Percentiles rank a stretch among this genome's conserved stretches.
These are phyloP conservation scores for Aramus guarauna DNA, from an alignment of 2,113 vertebrate species.

Conservation along the genomic window DNA sequence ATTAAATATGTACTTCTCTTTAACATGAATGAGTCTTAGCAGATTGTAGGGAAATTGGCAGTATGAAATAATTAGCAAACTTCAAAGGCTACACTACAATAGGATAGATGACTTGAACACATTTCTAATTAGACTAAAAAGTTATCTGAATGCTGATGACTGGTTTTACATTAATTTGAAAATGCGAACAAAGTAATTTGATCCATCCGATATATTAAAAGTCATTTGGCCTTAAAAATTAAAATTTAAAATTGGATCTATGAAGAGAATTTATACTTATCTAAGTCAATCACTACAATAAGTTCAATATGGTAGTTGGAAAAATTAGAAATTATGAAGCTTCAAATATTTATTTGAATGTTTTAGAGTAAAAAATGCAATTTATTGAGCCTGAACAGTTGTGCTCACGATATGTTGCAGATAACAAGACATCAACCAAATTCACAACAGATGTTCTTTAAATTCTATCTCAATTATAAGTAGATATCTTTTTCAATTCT, in stretches of 20 bases:
- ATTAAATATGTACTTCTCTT: neutral
- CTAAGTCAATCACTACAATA: neutral
- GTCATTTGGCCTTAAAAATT: neutral
- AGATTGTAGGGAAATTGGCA: neutral
- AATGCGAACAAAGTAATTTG: neutral
- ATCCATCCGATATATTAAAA: neutral
- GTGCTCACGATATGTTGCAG: neutral
- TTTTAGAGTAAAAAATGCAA: neutral
- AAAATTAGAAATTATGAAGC: neutral
- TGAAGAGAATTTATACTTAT: neutral
- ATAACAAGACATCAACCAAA: neutral
- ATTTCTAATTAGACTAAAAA: neutral
- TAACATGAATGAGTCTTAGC: neutral
- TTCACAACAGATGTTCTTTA: neutral
- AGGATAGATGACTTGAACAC: neutral
- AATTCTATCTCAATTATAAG: neutral
- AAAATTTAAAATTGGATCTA: neutral
- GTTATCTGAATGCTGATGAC: neutral
- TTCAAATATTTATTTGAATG: neutral
- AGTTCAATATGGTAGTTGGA: neutral
- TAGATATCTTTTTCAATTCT: neutral
- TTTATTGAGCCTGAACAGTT: neutral
- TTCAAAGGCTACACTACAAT: neutral
- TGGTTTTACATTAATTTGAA: neutral
- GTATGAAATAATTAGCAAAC: neutral